These are phyloP conservation scores for Toxonevra muliebris DNA, from an alignment of 2,888 invertebrate genomes.

Conservation along the genomic window DNA sequence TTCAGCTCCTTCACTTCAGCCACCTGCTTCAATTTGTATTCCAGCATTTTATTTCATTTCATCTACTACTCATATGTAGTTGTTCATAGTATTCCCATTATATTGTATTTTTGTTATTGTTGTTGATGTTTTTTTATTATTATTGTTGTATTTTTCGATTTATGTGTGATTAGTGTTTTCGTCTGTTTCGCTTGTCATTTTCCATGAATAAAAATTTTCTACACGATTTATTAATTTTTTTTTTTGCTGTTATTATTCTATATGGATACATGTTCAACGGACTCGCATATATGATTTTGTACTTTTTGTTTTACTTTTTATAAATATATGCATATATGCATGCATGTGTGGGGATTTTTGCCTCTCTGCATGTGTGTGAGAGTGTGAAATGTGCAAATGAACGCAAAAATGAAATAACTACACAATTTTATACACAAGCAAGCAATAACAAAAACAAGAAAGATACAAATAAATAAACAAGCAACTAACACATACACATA, in stretches of 20 bases:
- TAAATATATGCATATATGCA: no score
- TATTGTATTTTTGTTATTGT: constrained; percentile 18
- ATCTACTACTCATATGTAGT: neutral
- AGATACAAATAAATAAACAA: neutral
- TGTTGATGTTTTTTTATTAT: constrained; percentile 32
- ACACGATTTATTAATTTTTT: constrained; percentile 49
- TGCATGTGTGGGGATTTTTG: no score
- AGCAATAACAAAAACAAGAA: neutral
- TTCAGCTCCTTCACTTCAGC: no score
- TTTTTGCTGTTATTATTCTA: neutral
- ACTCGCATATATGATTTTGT: no score
- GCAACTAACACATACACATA: no score
- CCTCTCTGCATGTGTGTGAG: no score
- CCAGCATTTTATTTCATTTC: neutral
- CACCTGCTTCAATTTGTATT: no score
- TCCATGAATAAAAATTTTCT: constrained; percentile 45
- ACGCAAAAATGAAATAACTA: constrained; percentile 10
- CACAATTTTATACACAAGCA: constrained; percentile 1
- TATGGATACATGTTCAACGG: neutral
- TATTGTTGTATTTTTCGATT: constrained; percentile 45
- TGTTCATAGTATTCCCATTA: neutral
- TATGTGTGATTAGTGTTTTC: constrained; percentile 49
- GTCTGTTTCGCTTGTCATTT: constrained; percentile 53
- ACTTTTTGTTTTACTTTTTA: no score
- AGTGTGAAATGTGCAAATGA: neutral